These are phyloP conservation scores for Zenarchopterus dispar DNA, from an alignment of 2,797 vertebrate genomes.

Conservation along the genomic window DNA sequence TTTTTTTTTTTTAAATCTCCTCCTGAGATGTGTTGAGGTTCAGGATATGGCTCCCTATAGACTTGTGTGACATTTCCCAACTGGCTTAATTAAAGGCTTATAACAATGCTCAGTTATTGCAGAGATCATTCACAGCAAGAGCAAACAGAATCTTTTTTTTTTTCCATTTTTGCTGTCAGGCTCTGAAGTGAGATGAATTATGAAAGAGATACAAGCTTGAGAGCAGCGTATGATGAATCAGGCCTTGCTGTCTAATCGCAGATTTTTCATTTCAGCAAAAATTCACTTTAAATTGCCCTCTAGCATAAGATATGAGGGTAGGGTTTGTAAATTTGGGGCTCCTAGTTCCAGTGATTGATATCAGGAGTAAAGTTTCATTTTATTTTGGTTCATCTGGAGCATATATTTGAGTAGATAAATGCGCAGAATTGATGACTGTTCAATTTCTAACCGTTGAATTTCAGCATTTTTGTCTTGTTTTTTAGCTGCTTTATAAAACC, in stretches of 20 bases:
- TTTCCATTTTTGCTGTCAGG: conserved; percentile 48
- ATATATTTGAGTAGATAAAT: conserved; percentile 33
- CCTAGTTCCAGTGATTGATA: conserved; percentile 43
- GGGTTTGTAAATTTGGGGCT: conserved; percentile 22
- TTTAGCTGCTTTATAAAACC: too few species aligned
- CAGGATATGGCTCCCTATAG: conserved; percentile 33
- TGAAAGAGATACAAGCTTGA: conserved; percentile 31
- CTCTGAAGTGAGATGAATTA: conserved; percentile 73
- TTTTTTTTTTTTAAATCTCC: conserved; percentile 28
- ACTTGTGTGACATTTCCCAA: conserved; percentile 37
- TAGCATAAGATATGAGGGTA: conserved; percentile 38
- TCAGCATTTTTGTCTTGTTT: too few species aligned
- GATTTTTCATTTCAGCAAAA: conserved; percentile 69
- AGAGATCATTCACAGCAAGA: conserved; percentile 45
- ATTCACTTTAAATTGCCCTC: conserved; percentile 67
- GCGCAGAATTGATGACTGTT: conserved; percentile 30
- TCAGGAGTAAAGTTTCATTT: conserved; percentile 39
- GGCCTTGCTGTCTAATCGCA: conserved; percentile 61
- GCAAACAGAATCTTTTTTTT: conserved; percentile 62
- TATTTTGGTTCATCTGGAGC: conserved; percentile 20
- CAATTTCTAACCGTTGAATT: conserved; percentile 11
- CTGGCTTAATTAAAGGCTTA: conserved; percentile 72
- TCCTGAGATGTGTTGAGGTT: conserved; percentile 26
- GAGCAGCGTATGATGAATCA: conserved; percentile 57
- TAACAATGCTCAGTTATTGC: conserved; percentile 62